Conservation (phyloP, 30 jellyfish, hydroid and myxozoan species). For the Sanderia malayensis region DNA sequence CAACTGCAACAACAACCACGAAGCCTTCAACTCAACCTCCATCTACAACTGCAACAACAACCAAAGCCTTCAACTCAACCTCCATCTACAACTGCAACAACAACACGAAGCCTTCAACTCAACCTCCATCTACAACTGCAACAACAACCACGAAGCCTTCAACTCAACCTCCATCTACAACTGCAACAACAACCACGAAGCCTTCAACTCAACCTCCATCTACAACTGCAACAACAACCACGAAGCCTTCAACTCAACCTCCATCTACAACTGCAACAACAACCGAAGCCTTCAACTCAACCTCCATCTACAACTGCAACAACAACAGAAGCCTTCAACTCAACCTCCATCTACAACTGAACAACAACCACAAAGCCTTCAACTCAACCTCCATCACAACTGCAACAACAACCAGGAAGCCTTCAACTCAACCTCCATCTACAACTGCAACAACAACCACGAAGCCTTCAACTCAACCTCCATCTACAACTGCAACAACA, state of each 20-base stretch:
- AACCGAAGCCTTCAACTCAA: neutral
- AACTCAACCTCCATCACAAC: neutral
- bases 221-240: neutral
- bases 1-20: constrained; percentile 22
- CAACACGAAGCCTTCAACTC: constrained; percentile 3
- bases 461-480: neutral
- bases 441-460: neutral
- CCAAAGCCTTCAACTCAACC: constrained; percentile 14
- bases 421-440: neutral
- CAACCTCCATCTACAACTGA: neutral
- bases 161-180: neutral
- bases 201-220: neutral
- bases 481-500: neutral
- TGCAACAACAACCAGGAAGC: neutral
- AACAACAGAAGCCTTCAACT: neutral
- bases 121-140: neutral
- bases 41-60: neutral
- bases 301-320: neutral
- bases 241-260: neutral
- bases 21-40: neutral
- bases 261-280: neutral
- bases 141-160: constrained; percentile 4
- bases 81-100: neutral
- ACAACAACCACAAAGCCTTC: neutral
- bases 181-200: neutral